Percentiles rank a stretch among this genome's conserved stretches.
Conservation (phyloP, 2,888 invertebrate species). For the Scaptomyza flava region DNA sequence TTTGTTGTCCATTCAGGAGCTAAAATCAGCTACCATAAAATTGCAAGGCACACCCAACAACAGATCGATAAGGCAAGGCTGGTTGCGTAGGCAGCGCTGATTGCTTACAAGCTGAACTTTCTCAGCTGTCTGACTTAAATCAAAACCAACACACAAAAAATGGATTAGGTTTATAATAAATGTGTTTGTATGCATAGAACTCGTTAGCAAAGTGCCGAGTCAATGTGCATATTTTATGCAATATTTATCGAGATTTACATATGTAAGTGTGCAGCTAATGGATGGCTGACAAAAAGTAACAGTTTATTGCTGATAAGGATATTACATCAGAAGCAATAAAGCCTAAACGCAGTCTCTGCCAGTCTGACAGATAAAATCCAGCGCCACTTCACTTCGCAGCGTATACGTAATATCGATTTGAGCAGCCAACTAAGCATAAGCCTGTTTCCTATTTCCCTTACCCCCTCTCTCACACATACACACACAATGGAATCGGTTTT, state of each 20-base stretch:
- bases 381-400: conserved; percentile 51
- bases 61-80: too few species aligned
- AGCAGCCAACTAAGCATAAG: conserved; percentile 32
- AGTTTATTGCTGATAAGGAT: conserved; percentile 71
- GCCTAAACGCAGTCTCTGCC: conserved; percentile 41
- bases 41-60: conserved; percentile 23
- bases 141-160: conserved; percentile 62
- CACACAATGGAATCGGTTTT: conserved; percentile 23
- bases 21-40: conserved; percentile 51
- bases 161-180: neutral
- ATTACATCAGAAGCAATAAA: conserved; percentile 73
- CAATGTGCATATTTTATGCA: neutral
- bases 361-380: conserved; percentile 50
- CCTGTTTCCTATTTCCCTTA: conserved; percentile 18
- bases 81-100: conserved; percentile 12
- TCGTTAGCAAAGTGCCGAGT: neutral
- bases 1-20: conserved; percentile 30
- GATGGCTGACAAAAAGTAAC: conserved; percentile 49
- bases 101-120: conserved; percentile 31
- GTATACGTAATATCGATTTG: conserved; percentile 74
- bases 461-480: neutral
- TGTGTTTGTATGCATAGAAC: conserved; percentile 19
- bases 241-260: conserved; percentile 34
- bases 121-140: conserved; percentile 8
- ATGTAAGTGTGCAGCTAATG: conserved; percentile 33